These are phyloP conservation scores for Empidonax alnorum DNA, from an alignment of 2,113 vertebrate genomes.

Conservation along the genomic window DNA sequence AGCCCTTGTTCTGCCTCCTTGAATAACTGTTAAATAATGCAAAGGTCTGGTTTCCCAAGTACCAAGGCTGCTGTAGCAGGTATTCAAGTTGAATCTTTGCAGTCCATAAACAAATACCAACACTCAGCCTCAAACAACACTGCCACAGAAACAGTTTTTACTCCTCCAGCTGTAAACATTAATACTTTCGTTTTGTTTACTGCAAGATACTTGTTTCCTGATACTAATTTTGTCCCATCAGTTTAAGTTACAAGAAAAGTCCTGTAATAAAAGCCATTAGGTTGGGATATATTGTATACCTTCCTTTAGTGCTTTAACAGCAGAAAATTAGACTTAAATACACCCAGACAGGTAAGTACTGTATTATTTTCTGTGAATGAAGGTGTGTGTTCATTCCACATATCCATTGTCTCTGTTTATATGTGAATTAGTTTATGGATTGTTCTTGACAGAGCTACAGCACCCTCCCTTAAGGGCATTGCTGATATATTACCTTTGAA, in stretches of 20 bases:
- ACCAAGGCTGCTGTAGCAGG: neutral
- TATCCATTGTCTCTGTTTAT: conserved; percentile 57
- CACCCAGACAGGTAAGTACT: neutral
- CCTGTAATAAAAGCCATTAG: neutral
- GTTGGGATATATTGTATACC: neutral
- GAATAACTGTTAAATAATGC: fast-evolving
- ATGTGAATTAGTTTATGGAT: conserved; percentile 67
- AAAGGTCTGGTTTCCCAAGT: neutral
- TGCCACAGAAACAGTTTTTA: neutral
- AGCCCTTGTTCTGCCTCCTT: neutral
- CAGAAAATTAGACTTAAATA: neutral
- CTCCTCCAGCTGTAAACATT: neutral
- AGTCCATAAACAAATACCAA: neutral
- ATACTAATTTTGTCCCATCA: neutral
- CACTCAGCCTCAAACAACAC: neutral
- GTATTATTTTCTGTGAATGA: conserved; percentile 44
- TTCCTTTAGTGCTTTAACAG: neutral
- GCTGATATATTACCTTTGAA: conserved; percentile 66
- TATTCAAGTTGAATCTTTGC: neutral
- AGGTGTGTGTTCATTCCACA: neutral
- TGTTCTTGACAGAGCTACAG: conserved; percentile 59
- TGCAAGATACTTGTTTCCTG: neutral
- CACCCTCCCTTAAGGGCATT: conserved; percentile 64
- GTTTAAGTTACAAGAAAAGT: neutral
- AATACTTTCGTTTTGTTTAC: neutral